Evolutionary conservation across 2,113 vertebrate genomes (phyloP).

Genomic region (Cochlearius cochlearius): DNA sequence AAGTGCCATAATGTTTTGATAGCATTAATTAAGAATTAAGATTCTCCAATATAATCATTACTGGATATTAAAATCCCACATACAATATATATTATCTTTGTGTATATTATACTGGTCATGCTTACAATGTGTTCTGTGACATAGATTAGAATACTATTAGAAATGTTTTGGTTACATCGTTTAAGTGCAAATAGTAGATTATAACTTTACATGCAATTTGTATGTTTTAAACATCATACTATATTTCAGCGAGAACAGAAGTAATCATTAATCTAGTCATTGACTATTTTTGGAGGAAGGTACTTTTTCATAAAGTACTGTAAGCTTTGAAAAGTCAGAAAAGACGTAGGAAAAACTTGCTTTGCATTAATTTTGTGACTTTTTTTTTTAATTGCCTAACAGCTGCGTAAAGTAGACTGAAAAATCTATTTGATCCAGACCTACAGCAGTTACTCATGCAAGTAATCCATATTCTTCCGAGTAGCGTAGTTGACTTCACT

Average conservation of each 20-base stretch:
- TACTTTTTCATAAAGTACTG: constrained; percentile 7
- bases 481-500: neutral
- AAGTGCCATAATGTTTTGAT: constrained; percentile 29
- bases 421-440: neutral
- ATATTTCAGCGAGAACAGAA: neutral
- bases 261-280: neutral
- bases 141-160: constrained; percentile 26
- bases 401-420: neutral
- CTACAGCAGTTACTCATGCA: neutral
- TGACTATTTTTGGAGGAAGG: neutral
- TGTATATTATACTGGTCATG: constrained; percentile 49
- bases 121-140: constrained; percentile 28
- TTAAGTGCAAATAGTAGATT: constrained; percentile 49
- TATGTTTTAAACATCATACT: neutral
- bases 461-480: neutral
- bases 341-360: neutral
- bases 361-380: neutral
- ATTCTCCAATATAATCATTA: constrained; percentile 25
- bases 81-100: constrained; percentile 14
- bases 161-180: constrained; percentile 47
- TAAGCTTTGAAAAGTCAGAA: neutral
- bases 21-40: constrained; percentile 41
- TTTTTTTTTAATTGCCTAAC: neutral
- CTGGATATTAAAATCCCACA: constrained; percentile 1
- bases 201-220: constrained; percentile 55